A percentile compares a stretch with the other conserved stretches of the same genome.
These are phyloP conservation scores for Drepana falcataria DNA, from an alignment of 2,888 invertebrate species.

Conservation along the genomic window DNA sequence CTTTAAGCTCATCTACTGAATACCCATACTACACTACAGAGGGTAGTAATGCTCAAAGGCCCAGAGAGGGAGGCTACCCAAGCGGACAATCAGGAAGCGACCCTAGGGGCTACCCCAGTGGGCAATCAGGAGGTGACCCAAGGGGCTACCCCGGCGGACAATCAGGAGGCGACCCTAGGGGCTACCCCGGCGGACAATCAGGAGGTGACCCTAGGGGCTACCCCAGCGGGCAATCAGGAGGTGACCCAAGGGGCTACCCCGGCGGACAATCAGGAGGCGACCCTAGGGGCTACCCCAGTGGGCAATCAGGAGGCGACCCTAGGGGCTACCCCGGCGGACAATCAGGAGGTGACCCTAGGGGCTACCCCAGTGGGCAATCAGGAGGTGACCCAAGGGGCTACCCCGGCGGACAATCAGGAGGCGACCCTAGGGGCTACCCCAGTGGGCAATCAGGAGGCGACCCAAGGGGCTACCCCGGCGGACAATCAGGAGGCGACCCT, in stretches of 20 bases:
- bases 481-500: background rate
- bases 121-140: background rate
- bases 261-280: background rate
- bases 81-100: background rate
- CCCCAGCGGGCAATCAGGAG: background rate
- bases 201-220: background rate
- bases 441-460: background rate
- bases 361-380: background rate
- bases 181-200: background rate
- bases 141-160: background rate
- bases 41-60: background rate
- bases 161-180: background rate
- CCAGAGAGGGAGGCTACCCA: background rate
- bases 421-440: background rate
- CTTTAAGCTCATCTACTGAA: conserved; percentile 11
- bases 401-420: background rate
- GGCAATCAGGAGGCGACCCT: background rate
- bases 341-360: background rate
- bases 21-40: conserved; percentile 3
- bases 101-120: background rate
- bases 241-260: background rate
- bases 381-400: background rate
- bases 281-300: background rate
- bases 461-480: background rate
- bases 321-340: background rate